Base-by-base conservation (phyloP, 2,113 vertebrate genomes). In the Colius striatus region DNA sequence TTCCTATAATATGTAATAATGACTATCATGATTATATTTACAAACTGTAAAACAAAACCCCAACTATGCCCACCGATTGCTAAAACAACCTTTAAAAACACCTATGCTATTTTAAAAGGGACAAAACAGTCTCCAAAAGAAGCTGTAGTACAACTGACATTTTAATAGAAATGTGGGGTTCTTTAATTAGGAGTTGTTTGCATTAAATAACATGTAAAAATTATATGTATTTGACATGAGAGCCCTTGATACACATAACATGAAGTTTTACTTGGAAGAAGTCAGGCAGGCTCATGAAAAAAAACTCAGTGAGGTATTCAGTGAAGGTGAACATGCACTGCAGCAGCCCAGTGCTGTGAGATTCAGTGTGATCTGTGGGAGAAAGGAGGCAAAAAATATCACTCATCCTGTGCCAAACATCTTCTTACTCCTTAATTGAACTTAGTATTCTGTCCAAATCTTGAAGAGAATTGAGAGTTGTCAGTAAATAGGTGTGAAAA, bases 1-100 rank as follows among this genome's bases (percentile, higher is more conserved):
- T 73, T 57, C 27, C 17, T 74, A 0, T 51, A 57, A 34, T 3
- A 30, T 68, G 1, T 32, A 60, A 20, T 71, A 60, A 65, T 6
- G 34, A 15, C 23, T 54, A 32, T 17, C 1, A 2, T 63, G 22
- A 23, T 68, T 76, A 2, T n/a, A 76, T 72, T 76, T 76, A 30
- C 6, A 36, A 60, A 22, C 43, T 36, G 6, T 53, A 71, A 68
- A 63, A 27, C 21, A 15, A 34, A 72, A 13, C 5, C 16, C 68
- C 16, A 41, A 41, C 9, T 60, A 9, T 54, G 3, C 83, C 16
- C 13, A 13, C 22, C 51, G 13, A 30, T 79, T 93, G 54, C 45
- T 61, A 47, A 76, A 82, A 32, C 67, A 85, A 70, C 14, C 47
- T 73, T 67, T 68, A 61, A 76, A 93, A 78, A 92, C 87, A 54